A percentile compares a stretch with the other conserved stretches of the same genome.
Evolutionary conservation across 1,140 invertebrate species (phyloP).

Genomic region (Zaprionus ornatus): DNA sequence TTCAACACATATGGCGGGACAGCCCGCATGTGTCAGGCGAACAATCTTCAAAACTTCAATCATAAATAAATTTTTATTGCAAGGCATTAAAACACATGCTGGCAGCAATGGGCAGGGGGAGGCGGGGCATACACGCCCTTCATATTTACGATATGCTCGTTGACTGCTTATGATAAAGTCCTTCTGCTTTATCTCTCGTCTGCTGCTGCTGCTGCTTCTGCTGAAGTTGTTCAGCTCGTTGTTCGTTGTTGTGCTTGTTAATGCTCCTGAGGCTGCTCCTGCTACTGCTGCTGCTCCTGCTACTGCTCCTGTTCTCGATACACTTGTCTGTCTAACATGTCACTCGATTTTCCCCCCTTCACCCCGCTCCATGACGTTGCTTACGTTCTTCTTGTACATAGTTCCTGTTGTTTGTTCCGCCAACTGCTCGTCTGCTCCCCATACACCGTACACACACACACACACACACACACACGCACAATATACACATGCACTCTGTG

Average conservation of each 20-base stretch:
- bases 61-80: slow-evolving; percentile 78
- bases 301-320: slow-evolving; percentile 66
- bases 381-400: slow-evolving; percentile 48
- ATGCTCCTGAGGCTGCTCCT: slow-evolving; percentile 27
- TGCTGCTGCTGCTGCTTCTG: slow-evolving; percentile 37
- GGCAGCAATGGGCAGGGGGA: neutral
- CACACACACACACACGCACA: slow-evolving; percentile 12
- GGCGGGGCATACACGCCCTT: neutral
- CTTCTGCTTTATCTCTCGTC: slow-evolving; percentile 5
- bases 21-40: slow-evolving; percentile 12
- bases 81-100: slow-evolving; percentile 61
- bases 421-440: slow-evolving; percentile 33
- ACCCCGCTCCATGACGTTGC: slow-evolving; percentile 21
- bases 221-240: slow-evolving; percentile 32
- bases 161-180: slow-evolving; percentile 45
- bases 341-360: slow-evolving; percentile 28
- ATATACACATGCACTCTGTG: slow-evolving; percentile 3
- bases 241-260: slow-evolving; percentile 41
- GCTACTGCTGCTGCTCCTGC: slow-evolving; percentile 44
- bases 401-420: slow-evolving; percentile 50
- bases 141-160: slow-evolving; percentile 47
- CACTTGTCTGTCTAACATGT: slow-evolving; percentile 59
- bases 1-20: slow-evolving; percentile 34
- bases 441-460: too few species aligned
- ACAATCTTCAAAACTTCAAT: slow-evolving; percentile 67